These are phyloP conservation scores for Acanthaster planci DNA, from an alignment of 35 echinoderm and acorn worm genomes.

Conservation along the genomic window DNA sequence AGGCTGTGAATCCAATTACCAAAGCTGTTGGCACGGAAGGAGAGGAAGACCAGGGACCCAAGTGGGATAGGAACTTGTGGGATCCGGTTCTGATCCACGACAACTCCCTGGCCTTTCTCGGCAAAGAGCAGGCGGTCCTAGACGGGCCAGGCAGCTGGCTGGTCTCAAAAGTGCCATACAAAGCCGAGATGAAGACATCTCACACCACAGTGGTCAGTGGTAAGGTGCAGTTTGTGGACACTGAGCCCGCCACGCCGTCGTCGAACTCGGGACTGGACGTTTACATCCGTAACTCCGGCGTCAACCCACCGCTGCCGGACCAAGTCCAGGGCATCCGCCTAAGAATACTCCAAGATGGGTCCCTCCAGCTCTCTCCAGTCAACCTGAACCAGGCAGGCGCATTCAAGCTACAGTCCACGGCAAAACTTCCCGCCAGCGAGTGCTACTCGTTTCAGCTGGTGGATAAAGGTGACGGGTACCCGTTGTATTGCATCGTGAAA, in stretches of 20 bases:
- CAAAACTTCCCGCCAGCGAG: constrained; percentile 67
- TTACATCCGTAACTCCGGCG: constrained; percentile 77
- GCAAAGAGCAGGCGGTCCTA: constrained; percentile 66
- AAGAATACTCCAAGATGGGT: constrained; percentile 56
- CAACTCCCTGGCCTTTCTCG: constrained; percentile 73
- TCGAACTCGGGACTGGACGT: constrained; percentile 47
- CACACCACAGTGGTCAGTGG: constrained; percentile 58
- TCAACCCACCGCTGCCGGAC: constrained; percentile 65
- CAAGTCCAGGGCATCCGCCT: constrained; percentile 69
- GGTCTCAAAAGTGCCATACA: constrained; percentile 78
- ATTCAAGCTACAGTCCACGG: constrained; percentile 53
- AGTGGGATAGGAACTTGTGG: constrained; percentile 82
- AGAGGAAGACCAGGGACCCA: background rate
- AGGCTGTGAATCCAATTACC: constrained; percentile 26
- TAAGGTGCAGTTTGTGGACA: constrained; percentile 76
- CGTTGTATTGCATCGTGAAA: constrained; percentile 69
- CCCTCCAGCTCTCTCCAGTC: constrained; percentile 49
- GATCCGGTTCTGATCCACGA: constrained; percentile 72
- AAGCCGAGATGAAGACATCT: constrained; percentile 53
- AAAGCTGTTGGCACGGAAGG: constrained; percentile 16
- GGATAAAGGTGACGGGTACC: constrained; percentile 68
- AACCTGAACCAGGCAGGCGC: constrained; percentile 60
- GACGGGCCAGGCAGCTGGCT: constrained; percentile 82
- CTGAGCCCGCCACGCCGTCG: background rate
- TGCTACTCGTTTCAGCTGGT: constrained; percentile 81